Base-by-base conservation (phyloP, 2,113 vertebrate species). In the Numenius arquata region DNA sequence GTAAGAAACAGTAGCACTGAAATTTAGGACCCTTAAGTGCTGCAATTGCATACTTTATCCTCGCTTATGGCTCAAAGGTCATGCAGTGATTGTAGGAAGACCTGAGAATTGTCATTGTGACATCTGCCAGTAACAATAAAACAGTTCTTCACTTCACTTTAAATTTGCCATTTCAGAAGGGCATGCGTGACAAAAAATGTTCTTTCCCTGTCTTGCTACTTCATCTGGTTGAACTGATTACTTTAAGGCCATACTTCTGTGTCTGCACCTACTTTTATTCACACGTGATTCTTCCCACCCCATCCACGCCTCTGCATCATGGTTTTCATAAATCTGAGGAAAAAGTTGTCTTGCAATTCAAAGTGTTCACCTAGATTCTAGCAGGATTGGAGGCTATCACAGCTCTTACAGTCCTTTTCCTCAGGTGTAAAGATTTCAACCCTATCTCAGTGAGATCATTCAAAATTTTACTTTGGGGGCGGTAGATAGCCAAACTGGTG, bases 301-400 rank as follows among this genome's bases (percentile, higher is more conserved):
- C n/a, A 29, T 26, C 15, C 13, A 79, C 1, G 2, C 3, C 7
- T 58, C 38, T 67, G 30, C 8, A 0, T 45, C 32, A 22, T 12
- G 18, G 23, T 23, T 59, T 48, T 87, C 32, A 76, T 8, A 84
- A 62, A 68, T 63, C 15, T 80, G 38, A 55, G 52, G 56, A 86
- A 86, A 36, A 67, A 47, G 1, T 58, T 87, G 20, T 45, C 32
- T 45, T 83, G 14, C 59, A 85, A n/a, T 77, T 84, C 38, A 50
- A 65, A 59, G 1, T n/a, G 22, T 5, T 77, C 11, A 67, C 9
- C 41, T 53, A 22, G 11, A 67, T 36, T 82, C 22, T 43, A 75
- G 5, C 2, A 40, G 34, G 22, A 7, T 4, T 71, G 12, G 5
- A 34, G 8, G 7, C 26, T 82, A 41, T 25, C 25, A 50, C 8